Evolutionary conservation across 2,797 vertebrate genomes (phyloP), one percentile per base, ranked within the genome.

Genomic region (Cyclopterus lumpus): DNA sequence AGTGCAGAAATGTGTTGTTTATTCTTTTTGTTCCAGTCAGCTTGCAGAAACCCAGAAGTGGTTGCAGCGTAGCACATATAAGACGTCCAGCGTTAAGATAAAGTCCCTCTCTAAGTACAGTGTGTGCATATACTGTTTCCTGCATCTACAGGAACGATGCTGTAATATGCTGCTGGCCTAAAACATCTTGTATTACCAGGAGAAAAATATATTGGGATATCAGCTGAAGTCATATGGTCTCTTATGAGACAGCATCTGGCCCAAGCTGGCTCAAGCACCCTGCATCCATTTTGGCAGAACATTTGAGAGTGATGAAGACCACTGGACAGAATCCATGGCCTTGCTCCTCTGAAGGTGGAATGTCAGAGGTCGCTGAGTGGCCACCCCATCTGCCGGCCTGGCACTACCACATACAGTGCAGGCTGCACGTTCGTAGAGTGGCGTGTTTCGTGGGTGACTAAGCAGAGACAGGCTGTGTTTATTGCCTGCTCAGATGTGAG

Each of bases 311-410:
- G 87, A 83, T 88, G 82, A 87, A 80, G 85, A 86, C 88, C 79
- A 53, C 81, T 90, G 89, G 89, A 89, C 18, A 18, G 60, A 83
- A 72, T 89, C 88, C 86, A 82, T 24, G 76, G 85, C 86, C 78
- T 85, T 44, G 76, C 71, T 34, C 83, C 77, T 78, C 79, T 59
- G 74, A 88, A 88, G 87, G 88, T 88, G 79, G 72, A 88, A 80
- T 77, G 91, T 91, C 90, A 82, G 82, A 90, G 90, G 91, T 92
- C 55, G 12, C 26, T 14, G 71, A 76, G 59, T 80, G 81, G 77
- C 73, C 81, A 60, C 80, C 83, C 90, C 89, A 91, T 93, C 90
- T 91, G 92, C 71, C 62, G 0, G 30, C 48, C 78, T 92, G 91
- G 87, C 86, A 66, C 60, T 22, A 42, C 24, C 67, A 26, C 78